A percentile compares a stretch with the other conserved stretches of the same genome.
Conservation (phyloP, 2,113 vertebrate genomes). For the Nymphicus hollandicus region DNA sequence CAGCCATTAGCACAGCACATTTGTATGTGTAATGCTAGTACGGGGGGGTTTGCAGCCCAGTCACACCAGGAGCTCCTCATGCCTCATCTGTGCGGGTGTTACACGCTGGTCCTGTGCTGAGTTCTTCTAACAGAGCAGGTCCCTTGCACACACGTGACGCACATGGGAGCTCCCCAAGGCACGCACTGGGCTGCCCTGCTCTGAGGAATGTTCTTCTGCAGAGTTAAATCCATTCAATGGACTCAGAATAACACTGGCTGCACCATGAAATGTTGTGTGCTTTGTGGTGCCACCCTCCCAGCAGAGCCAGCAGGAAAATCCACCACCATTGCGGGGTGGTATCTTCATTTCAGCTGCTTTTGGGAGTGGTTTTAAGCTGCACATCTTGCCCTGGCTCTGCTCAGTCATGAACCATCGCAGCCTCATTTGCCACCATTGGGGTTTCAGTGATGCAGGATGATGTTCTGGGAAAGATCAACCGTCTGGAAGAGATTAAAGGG, state of each 20-base stretch:
- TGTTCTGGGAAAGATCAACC: background rate
- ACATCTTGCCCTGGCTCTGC: background rate
- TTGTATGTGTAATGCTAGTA: background rate
- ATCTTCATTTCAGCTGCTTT: background rate
- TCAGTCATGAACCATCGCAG: rapidly evolving
- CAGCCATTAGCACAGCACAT: background rate
- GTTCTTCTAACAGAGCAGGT: rapidly evolving
- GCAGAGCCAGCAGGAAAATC: background rate
- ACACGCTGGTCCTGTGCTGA: background rate
- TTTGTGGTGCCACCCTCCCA: background rate
- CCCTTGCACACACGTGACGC: rapidly evolving
- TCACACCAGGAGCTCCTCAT: too few species aligned
- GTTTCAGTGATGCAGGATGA: background rate
- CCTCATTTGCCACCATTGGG: background rate
- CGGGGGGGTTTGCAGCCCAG: background rate
- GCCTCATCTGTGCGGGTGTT: rapidly evolving
- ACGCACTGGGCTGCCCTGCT: background rate
- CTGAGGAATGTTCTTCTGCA: background rate
- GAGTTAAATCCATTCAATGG: background rate
- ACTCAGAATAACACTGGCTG: background rate
- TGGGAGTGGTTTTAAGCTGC: background rate
- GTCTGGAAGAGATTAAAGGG: background rate
- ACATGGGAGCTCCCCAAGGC: background rate
- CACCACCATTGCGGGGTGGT: rapidly evolving
- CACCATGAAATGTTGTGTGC: background rate